phyloP scores from a whole-genome alignment of 2,888 invertebrate species.

The Invenusta paracnida region DNA sequence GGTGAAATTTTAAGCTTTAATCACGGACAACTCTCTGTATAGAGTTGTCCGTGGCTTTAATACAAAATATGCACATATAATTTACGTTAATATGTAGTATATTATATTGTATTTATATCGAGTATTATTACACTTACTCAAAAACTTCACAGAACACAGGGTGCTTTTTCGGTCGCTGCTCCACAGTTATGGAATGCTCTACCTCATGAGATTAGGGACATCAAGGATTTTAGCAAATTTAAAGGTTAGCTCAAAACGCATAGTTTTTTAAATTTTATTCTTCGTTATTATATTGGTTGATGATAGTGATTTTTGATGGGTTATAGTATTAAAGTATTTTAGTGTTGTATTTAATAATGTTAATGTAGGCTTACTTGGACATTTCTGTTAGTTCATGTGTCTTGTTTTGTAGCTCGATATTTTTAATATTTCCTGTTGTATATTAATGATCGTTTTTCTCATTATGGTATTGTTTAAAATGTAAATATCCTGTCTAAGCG shows the following conservation, averaged over 20 bases:
- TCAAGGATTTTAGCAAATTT: not conserved
- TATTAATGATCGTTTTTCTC: not conserved
- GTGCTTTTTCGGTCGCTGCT: not conserved
- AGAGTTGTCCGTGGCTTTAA: too few relatives aligned
- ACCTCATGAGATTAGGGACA: not conserved
- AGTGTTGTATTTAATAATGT: not conserved
- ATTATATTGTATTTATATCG: too few relatives aligned
- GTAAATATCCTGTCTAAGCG: not conserved
- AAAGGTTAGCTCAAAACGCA: not conserved
- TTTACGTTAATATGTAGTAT: too few relatives aligned
- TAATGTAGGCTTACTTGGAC: not conserved
- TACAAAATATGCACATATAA: too few relatives aligned
- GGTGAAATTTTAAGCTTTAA: too few relatives aligned
- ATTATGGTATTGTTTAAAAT: not conserved
- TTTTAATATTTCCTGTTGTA: not conserved
- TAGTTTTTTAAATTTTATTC: not conserved
- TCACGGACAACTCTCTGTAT: too few relatives aligned
- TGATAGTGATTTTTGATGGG: too few relatives aligned
- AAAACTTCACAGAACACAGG: not conserved
- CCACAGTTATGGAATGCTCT: not conserved
- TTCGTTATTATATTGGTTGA: not conserved
- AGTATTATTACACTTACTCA: not conserved
- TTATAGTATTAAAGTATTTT: too few relatives aligned
- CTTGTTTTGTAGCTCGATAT: not conserved
- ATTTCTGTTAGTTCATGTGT: not conserved